These are phyloP conservation scores for Cephus spinipes DNA, from an alignment of 2,888 invertebrate genomes.

Conservation along the genomic window DNA sequence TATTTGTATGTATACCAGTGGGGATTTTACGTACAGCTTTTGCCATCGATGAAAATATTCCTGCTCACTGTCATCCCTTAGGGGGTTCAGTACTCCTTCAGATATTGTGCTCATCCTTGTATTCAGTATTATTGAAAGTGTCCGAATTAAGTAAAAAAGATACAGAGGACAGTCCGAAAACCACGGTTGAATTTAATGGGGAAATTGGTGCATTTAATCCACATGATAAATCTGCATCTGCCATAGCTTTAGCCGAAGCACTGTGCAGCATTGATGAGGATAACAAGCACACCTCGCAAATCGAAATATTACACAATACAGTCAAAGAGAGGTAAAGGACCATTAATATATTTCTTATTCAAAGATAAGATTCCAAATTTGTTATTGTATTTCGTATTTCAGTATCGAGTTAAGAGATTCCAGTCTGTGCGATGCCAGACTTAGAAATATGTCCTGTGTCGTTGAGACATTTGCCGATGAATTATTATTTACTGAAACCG, in stretches of 20 bases:
- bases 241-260: constrained; percentile 81
- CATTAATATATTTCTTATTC: constrained; percentile 7
- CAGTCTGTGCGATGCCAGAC: constrained; percentile 19
- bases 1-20: constrained; percentile 77
- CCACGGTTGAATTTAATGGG: constrained; percentile 15
- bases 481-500: constrained; percentile 58
- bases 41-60: constrained; percentile 76
- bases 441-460: constrained; percentile 44
- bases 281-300: constrained; percentile 82
- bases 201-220: constrained; percentile 45
- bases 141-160: constrained; percentile 20
- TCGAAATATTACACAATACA: constrained; percentile 72
- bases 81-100: constrained; percentile 80
- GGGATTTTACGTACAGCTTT: constrained; percentile 69
- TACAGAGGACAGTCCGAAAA: background rate
- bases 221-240: constrained; percentile 53
- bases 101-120: constrained; percentile 76
- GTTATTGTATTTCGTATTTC: constrained; percentile 10
- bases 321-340: constrained; percentile 41
- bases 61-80: constrained; percentile 77
- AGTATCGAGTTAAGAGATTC: constrained; percentile 30
- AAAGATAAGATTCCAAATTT: background rate
- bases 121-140: constrained; percentile 69
- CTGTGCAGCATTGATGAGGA: constrained; percentile 84
- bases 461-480: constrained; percentile 61